These are phyloP conservation scores for Nesidiocoris tenuis DNA, from an alignment of 2,888 invertebrate genomes.

Conservation along the genomic window DNA sequence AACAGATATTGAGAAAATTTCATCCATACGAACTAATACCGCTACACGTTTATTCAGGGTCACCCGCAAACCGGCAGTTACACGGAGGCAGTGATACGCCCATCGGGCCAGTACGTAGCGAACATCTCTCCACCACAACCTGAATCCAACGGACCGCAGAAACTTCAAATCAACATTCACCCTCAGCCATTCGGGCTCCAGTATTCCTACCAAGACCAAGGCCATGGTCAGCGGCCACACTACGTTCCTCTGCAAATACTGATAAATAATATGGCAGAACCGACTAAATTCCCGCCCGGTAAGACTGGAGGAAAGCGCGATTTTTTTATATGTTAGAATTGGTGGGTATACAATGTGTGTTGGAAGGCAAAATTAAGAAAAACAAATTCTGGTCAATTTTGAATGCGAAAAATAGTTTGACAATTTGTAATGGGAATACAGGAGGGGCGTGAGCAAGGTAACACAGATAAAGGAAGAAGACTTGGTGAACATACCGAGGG, in stretches of 20 bases:
- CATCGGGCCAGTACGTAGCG: background rate
- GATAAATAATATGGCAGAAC: slow-evolving; percentile 31
- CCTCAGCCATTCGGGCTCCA: slow-evolving; percentile 7
- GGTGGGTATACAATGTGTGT: too few species aligned
- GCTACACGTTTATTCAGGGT: slow-evolving; percentile 2
- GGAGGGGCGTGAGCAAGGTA: too few species aligned
- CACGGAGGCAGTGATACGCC: slow-evolving; percentile 23
- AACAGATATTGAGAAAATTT: background rate
- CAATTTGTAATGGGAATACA: too few species aligned
- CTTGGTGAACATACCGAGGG: too few species aligned
- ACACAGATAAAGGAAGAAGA: too few species aligned
- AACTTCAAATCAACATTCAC: slow-evolving; percentile 28
- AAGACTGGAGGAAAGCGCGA: too few species aligned
- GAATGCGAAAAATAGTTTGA: too few species aligned
- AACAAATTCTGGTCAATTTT: too few species aligned
- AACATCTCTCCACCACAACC: background rate
- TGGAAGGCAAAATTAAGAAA: too few species aligned
- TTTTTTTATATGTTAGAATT: too few species aligned
- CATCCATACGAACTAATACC: background rate
- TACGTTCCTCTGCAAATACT: slow-evolving; percentile 29
- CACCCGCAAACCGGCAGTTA: slow-evolving; percentile 21
- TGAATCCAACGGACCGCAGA: background rate
- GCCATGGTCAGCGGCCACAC: background rate
- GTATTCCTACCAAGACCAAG: background rate
- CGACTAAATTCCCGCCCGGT: slow-evolving; percentile 17